A percentile compares a stretch with the other conserved stretches of the same genome.
phyloP scores from a whole-genome alignment of 2,888 invertebrate genomes.

The Merodon equestris region DNA sequence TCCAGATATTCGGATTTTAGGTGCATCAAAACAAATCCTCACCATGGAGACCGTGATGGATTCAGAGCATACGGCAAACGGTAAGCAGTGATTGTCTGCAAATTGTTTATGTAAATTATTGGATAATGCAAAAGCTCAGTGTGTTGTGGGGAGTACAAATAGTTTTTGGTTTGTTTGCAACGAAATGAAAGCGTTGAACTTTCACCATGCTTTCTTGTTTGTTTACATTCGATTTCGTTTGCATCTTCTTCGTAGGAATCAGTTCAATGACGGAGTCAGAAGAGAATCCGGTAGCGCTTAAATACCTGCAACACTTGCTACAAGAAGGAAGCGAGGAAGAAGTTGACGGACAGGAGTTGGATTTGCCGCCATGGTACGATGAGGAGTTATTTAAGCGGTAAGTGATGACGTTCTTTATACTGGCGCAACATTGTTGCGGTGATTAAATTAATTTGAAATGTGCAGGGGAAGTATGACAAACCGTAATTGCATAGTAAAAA shows the following conservation, averaged over 20 bases:
- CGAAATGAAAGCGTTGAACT: conserved; percentile 37
- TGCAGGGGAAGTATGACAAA: no score
- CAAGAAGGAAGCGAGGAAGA: conserved; percentile 74
- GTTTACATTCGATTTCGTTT: conserved; percentile 16
- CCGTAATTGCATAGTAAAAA: no score
- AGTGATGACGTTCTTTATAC: conserved; percentile 67
- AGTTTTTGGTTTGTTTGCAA: neutral
- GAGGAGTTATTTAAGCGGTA: conserved; percentile 83
- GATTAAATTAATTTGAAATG: no score
- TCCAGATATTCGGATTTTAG: neutral
- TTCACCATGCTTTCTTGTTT: conserved; percentile 28
- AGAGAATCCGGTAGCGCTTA: conserved; percentile 70
- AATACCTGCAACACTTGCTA: conserved; percentile 75
- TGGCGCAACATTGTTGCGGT: no score
- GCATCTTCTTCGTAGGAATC: conserved; percentile 4
- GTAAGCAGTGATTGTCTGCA: conserved; percentile 40
- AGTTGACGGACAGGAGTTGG: conserved; percentile 76
- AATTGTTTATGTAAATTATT: neutral
- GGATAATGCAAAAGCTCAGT: conserved; percentile 18
- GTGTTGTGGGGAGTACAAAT: neutral
- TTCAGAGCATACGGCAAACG: neutral
- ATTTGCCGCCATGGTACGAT: conserved; percentile 85
- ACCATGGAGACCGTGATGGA: conserved; percentile 37
- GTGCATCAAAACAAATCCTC: neutral
- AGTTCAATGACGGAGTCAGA: conserved; percentile 15